Percentiles rank a stretch among this genome's conserved stretches.
These are phyloP conservation scores for Phenganax subtilis DNA, from an alignment of 92 coral and sea anemone species.

Conservation along the genomic window DNA sequence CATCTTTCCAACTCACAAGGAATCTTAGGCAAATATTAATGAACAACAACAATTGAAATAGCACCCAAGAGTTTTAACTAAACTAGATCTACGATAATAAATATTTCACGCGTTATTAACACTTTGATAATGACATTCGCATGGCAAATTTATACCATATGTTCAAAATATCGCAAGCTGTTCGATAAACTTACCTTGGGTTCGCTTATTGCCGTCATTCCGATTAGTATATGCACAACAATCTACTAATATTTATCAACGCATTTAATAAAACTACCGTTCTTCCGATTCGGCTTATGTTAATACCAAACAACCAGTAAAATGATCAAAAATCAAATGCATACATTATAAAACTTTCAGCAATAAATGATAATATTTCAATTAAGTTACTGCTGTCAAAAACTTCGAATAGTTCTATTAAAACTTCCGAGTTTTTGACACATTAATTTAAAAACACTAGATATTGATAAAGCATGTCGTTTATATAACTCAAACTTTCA, in stretches of 20 bases:
- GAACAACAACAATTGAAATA: background rate
- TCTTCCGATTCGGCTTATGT: background rate
- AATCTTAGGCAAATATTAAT: background rate
- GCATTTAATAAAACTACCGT: constrained; percentile 6
- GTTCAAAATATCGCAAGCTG: constrained; percentile 11
- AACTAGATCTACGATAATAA: background rate
- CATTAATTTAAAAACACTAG: constrained; percentile 2
- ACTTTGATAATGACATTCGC: constrained; percentile 6
- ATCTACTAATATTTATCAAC: constrained; percentile 4
- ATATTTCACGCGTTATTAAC: constrained; percentile 11
- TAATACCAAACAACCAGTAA: background rate
- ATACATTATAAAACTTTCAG: background rate
- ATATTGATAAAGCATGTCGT: background rate
- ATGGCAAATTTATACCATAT: background rate
- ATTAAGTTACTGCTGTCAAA: background rate
- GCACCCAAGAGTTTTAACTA: constrained; percentile 3
- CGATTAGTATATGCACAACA: background rate
- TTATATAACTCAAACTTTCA: constrained; percentile 1
- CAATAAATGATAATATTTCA: too few relatives aligned
- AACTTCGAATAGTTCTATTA: background rate
- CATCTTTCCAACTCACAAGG: constrained; percentile 1
- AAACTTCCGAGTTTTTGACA: background rate
- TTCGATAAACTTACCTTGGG: constrained; percentile 10
- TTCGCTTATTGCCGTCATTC: constrained; percentile 23
- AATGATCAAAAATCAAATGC: background rate